Base-by-base conservation (phyloP, 2,888 invertebrate genomes). In the Mellilla xanthometata region DNA sequence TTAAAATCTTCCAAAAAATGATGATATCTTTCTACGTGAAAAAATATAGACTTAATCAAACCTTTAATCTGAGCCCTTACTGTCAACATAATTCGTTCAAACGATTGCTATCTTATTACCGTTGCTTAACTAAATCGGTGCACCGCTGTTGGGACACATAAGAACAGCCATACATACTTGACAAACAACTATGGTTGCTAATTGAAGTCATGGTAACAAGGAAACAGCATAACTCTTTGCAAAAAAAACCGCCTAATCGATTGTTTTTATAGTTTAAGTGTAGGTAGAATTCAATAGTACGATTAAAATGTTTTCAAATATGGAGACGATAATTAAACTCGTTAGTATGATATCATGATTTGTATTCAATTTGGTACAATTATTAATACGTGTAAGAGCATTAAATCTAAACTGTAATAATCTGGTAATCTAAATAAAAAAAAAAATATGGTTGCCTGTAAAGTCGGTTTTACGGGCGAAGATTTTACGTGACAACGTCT, bases 161-260 rank as follows among this genome's bases (percentile, higher is more conserved):
- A 24, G 24, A 24, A 24, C 15, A 30, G 32, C 38, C 32, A 19
- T 30, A 45, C 22, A 24, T 40, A 22, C 22, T 11, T 39, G 8
- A 27, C n/a, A 22, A 30, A 8, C 10, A 8, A 40, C 36, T 47
- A 27, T 36, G 32, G 31, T 28, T 47, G 31, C 36, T 51, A 54
- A 53, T 49, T 52, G 31, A 29, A 55, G 52, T 55, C 50, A 53
- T 46, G 35, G 43, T 43, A 53, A 50, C 50, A 31, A 52, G 51
- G 52, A 52, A 46, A 49, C 15, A 10, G 36, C 35, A 32, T 3
- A 32, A 29, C 11, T 23, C 23, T 8, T 19, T 38, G 36, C 32
- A 41, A 41, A 47, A 47, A 40, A 38, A 22, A 9, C 7, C n/a
- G 19, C n/a, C 24, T 12, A 36, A 32, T 39, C 10, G 12, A 42